Evolutionary conservation across 1,140 invertebrate genomes (phyloP), one percentile per base, ranked within the genome.

Genomic region (Lepidurus apus): DNA sequence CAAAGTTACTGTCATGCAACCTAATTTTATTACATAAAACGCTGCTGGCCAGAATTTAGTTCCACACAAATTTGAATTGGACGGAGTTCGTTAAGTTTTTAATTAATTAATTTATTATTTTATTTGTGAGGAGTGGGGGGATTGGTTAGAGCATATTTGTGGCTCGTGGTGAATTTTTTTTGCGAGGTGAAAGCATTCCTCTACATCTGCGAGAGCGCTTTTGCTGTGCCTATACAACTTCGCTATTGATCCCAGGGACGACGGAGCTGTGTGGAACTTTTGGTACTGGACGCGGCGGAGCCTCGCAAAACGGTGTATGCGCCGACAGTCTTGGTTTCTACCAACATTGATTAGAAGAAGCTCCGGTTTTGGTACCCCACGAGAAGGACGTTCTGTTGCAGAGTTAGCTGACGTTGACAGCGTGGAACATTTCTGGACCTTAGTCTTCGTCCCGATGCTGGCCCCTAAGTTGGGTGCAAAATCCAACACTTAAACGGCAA

Each of bases 401-500:
- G 53, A 65, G 53, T 65, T 65, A 17, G 45, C 45, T 65, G 53
- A 21, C 53, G 8, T 65, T 11, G 53, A 65, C 53, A n/a, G 53
- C 53, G 53, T 21, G 53, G 17, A 65, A 65, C 53, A 65, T 65
- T 65, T 65, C 53, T 21, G 21, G 53, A 13, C 21, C 53, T 21
- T 65, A 65, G 53, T 65, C 53, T 65, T n/a, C n/a, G 53, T 65
- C 8, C 53, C 21, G 53, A 65, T 65, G 53, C 53, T 65, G 53
- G 45, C 45, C 17, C 45, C 45, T 17, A 11, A 47, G 45, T 47
- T 17, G 45, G 45, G 53, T 65, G 53, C 53, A 21, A 65, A 65
- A 65, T 65, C 53, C 13, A 65, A 21, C 53, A 65, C 53, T 13
- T 9, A 13, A 34, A 65, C 45, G 13, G n/a, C 13, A 65, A 13